Conservation (phyloP, 2,113 vertebrate genomes). For the Machaerirhynchus nigripectus region DNA sequence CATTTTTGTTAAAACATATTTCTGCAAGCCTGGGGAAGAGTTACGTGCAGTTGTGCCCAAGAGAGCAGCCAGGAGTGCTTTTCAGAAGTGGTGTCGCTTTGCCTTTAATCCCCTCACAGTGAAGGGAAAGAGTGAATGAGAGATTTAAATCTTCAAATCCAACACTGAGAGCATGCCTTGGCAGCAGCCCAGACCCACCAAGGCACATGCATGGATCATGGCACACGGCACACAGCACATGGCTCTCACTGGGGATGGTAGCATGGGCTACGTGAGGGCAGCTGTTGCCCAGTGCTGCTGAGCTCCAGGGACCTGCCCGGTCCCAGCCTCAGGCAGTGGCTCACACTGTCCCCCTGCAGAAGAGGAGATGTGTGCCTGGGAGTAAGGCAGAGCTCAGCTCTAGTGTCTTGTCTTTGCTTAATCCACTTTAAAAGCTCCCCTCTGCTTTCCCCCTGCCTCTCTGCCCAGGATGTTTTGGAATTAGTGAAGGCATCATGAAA, state of each 20-base stretch:
- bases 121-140: fast-evolving
- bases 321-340: background rate
- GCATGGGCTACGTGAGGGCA: fast-evolving
- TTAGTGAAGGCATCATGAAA: background rate
- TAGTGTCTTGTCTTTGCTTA: background rate
- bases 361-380: background rate
- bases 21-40: background rate
- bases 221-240: fast-evolving
- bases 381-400: background rate
- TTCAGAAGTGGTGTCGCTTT: background rate
- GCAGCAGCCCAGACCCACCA: background rate
- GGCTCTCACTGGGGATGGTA: background rate
- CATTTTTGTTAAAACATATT: background rate
- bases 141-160: background rate
- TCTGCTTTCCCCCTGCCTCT: background rate
- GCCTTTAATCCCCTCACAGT: background rate
- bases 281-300: background rate
- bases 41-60: fast-evolving
- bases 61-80: background rate
- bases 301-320: background rate
- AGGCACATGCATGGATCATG: fast-evolving
- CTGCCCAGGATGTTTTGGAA: background rate
- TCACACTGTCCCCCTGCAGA: background rate
- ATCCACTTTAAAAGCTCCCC: background rate
- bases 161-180: background rate